A percentile compares a stretch with the other conserved stretches of the same genome.
phyloP scores from a whole-genome alignment of 2,888 invertebrate species.

The Spilarctia lutea region DNA sequence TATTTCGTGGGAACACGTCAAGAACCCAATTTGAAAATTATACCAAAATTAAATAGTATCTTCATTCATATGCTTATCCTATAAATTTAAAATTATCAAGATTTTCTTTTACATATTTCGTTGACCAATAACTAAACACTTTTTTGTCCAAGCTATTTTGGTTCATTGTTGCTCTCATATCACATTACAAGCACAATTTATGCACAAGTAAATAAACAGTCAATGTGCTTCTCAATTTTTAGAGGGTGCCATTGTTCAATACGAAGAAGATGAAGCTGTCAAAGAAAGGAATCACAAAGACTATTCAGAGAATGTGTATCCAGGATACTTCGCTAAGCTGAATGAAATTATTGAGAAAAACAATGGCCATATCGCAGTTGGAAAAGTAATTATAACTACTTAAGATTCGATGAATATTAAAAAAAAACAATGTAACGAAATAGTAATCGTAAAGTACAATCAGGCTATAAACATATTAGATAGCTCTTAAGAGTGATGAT shows the following conservation, averaged over 20 bases:
- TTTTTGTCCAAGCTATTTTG: no score
- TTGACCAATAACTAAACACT: background rate
- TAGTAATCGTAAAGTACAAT: background rate
- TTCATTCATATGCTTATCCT: no score
- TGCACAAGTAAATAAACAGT: background rate
- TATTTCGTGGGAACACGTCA: no score
- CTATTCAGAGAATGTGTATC: slow-evolving; percentile 49
- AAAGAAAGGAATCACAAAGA: slow-evolving; percentile 52
- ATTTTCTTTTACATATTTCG: background rate
- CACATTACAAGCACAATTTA: background rate
- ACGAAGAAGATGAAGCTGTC: slow-evolving; percentile 47
- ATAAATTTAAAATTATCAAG: no score
- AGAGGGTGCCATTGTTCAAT: slow-evolving; percentile 50
- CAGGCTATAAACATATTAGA: background rate
- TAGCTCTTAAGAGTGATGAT: background rate
- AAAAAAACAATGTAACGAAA: background rate
- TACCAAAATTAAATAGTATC: no score
- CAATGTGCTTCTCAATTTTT: slow-evolving; percentile 4
- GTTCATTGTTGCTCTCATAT: background rate
- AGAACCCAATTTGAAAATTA: no score
- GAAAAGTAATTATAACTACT: background rate
- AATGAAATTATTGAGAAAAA: slow-evolving; percentile 54
- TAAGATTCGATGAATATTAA: background rate
- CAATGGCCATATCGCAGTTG: slow-evolving; percentile 54
- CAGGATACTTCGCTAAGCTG: slow-evolving; percentile 52